These are phyloP conservation scores for Protobothrops mucrosquamatus DNA, from an alignment of 2,113 vertebrate species.

Conservation along the genomic window DNA sequence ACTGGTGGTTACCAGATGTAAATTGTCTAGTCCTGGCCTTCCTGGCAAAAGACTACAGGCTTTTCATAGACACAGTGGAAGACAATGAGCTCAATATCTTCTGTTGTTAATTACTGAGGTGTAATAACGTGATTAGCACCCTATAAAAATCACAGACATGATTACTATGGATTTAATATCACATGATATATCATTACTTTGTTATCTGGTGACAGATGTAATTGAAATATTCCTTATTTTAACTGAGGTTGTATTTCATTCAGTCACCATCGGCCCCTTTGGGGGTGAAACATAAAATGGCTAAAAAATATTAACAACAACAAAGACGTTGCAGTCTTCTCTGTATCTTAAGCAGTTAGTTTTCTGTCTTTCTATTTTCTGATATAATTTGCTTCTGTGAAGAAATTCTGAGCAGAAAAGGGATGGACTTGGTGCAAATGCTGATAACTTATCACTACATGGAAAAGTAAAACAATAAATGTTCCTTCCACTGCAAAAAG, in stretches of 20 bases:
- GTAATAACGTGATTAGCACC: conserved; percentile 81
- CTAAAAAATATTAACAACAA: conserved; percentile 77
- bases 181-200: conserved; percentile 98
- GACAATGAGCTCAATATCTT: conserved; percentile 60
- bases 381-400: not conserved
- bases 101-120: conserved; percentile 83
- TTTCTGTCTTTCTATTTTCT: conserved; percentile 43
- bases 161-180: conserved; percentile 99
- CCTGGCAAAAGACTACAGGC: not conserved
- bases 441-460: not conserved
- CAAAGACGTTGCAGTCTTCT: conserved; percentile 67
- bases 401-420: conserved; percentile 17
- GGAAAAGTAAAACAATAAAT: not conserved
- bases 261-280: conserved; percentile 82
- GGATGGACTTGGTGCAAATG: not conserved
- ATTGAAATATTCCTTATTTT: conserved; percentile 99
- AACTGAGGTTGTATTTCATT: conserved; percentile 88
- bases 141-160: conserved; percentile 84
- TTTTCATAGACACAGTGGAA: conserved; percentile 7
- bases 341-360: conserved; percentile 47
- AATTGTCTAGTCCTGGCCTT: not conserved
- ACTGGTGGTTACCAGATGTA: not conserved
- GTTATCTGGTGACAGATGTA: conserved; percentile 97
- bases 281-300: conserved; percentile 58
- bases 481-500: not conserved